Evolutionary conservation across 1,140 invertebrate species (phyloP).

Genomic region (Dendrolimus kikuchii): DNA sequence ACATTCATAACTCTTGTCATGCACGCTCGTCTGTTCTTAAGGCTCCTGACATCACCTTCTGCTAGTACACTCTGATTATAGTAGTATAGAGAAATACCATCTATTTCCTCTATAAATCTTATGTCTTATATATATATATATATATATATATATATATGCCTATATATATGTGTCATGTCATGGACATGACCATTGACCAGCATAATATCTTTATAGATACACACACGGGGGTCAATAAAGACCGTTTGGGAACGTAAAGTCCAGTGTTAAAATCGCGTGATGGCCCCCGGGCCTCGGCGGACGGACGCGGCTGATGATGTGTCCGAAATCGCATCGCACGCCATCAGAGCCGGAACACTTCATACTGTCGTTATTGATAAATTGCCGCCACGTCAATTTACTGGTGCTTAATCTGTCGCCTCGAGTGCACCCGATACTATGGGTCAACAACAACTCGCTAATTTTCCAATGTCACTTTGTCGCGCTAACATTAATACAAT

Average conservation of each 20-base stretch:
- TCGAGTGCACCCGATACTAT: constrained; percentile 26
- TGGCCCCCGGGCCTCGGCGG: background rate
- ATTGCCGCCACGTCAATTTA: constrained; percentile 48
- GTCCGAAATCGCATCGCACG: constrained; percentile 43
- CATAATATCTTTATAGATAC: background rate
- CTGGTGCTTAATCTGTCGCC: constrained; percentile 29
- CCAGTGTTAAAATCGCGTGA: constrained; percentile 13
- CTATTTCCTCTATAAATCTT: too few species aligned
- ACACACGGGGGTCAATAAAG: background rate
- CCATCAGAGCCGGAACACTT: constrained; percentile 48
- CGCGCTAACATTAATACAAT: constrained; percentile 3
- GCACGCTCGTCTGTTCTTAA: too few species aligned
- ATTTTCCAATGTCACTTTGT: constrained; percentile 32
- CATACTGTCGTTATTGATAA: constrained; percentile 65
- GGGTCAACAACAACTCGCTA: constrained; percentile 9
- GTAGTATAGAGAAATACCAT: too few species aligned
- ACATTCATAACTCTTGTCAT: too few species aligned
- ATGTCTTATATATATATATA: too few species aligned
- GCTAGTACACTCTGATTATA: too few species aligned
- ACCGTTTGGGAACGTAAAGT: background rate
- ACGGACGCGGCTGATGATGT: constrained; percentile 27
- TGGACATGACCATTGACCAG: background rate
- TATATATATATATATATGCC: too few species aligned
- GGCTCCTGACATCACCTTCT: too few species aligned
- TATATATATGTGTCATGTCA: too few species aligned